Percentiles rank a stretch among this genome's conserved stretches.
These are phyloP conservation scores for Orussus abietinus DNA, from an alignment of 1,140 invertebrate species.

Conservation along the genomic window DNA sequence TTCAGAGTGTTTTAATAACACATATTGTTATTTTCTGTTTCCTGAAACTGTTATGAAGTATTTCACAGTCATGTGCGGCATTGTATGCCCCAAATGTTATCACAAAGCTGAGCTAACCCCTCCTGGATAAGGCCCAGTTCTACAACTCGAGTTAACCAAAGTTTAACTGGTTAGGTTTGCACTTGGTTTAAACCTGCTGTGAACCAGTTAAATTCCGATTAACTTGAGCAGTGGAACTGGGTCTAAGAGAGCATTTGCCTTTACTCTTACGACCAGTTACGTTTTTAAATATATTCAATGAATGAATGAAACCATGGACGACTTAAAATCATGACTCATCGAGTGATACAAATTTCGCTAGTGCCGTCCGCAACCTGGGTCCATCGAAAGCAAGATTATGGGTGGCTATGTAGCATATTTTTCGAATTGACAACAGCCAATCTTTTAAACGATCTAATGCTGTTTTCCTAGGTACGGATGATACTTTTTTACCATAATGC, in stretches of 20 bases:
- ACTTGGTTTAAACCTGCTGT: too few species aligned
- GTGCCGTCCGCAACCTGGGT: conserved; percentile 17
- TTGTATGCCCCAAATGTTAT: too few species aligned
- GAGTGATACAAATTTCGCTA: conserved; percentile 1
- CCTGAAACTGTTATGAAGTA: too few species aligned
- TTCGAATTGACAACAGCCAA: conserved; percentile 12
- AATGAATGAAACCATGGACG: conserved; percentile 17
- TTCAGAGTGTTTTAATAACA: too few species aligned
- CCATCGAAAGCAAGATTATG: conserved; percentile 24
- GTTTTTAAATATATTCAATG: conserved; percentile 5
- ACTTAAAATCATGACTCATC: conserved; percentile 15
- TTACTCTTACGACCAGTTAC: conserved; percentile 6
- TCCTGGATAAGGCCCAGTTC: too few species aligned
- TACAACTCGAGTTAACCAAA: too few species aligned
- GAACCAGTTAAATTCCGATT: too few species aligned
- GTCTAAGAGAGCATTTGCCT: background rate
- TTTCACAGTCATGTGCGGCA: too few species aligned
- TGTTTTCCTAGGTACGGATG: conserved; percentile 10
- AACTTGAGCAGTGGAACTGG: too few species aligned
- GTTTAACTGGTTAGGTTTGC: too few species aligned
- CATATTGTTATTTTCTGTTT: too few species aligned
- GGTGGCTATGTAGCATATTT: conserved; percentile 15
- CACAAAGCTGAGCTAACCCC: too few species aligned
- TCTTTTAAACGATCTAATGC: conserved; percentile 11
- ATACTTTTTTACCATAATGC: conserved; percentile 16